phyloP scores from a whole-genome alignment of 2,888 invertebrate species.

The Cephus sareptanus region DNA sequence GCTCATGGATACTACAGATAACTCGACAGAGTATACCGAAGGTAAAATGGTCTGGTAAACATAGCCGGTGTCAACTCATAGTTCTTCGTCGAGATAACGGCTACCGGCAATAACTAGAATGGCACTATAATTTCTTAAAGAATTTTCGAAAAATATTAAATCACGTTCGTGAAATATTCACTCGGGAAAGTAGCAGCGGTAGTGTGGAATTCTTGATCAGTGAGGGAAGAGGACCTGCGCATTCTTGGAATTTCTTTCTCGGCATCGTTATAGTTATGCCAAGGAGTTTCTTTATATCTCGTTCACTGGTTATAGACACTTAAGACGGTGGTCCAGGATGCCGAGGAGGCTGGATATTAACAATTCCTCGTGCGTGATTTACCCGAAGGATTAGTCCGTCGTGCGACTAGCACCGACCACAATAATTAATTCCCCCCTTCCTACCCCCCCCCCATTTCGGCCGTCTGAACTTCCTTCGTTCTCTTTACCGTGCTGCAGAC shows the following conservation, averaged over 20 bases:
- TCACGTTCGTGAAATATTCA: neutral
- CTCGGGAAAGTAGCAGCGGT: neutral
- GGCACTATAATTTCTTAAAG: neutral
- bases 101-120: neutral
- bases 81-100: neutral
- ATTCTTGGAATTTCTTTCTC: neutral
- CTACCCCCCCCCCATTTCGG: conserved; percentile 15
- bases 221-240: neutral
- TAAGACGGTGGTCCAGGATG: neutral
- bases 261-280: neutral
- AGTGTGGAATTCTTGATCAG: too few relatives aligned
- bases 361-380: conserved; percentile 36
- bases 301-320: neutral
- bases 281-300: neutral
- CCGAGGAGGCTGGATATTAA: conserved; percentile 25
- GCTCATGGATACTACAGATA: neutral
- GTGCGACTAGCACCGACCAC: conserved; percentile 21
- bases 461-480: conserved; percentile 17
- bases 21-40: neutral
- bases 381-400: conserved; percentile 11
- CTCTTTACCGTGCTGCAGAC: conserved; percentile 34
- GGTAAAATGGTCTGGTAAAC: neutral
- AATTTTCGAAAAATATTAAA: too few relatives aligned
- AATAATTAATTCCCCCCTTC: conserved; percentile 38
- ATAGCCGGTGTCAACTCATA: neutral